phyloP scores from a whole-genome alignment of 2,113 vertebrate species.

The Emydocephalus ijimae region DNA sequence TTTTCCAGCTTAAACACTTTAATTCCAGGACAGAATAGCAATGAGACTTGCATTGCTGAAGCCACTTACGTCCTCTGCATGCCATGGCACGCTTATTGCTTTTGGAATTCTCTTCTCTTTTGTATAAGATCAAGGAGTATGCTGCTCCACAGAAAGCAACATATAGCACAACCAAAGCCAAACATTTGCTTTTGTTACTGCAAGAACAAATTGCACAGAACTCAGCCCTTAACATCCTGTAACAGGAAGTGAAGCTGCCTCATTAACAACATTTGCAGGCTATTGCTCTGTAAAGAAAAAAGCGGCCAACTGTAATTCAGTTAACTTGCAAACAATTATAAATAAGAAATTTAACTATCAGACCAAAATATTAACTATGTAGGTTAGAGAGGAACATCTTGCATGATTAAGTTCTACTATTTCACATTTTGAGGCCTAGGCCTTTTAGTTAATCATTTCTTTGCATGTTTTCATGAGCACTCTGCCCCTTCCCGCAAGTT shows the following conservation, averaged over 20 bases:
- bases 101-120: background rate
- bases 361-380: background rate
- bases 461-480: background rate
- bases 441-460: constrained; percentile 18
- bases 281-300: background rate
- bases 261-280: constrained; percentile 10
- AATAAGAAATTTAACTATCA: background rate
- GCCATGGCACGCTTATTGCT: background rate
- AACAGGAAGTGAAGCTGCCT: constrained; percentile 24
- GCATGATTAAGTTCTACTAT: background rate
- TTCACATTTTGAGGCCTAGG: background rate
- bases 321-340: background rate
- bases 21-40: background rate
- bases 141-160: background rate
- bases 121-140: background rate
- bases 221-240: constrained; percentile 3
- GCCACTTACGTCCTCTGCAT: background rate
- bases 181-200: constrained; percentile 1
- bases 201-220: background rate
- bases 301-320: background rate
- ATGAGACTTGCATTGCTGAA: background rate
- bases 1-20: background rate
- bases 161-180: background rate
- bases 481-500: constrained; percentile 15
- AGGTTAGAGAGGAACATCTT: background rate